A percentile compares a stretch with the other conserved stretches of the same genome.
Evolutionary conservation across 1,140 invertebrate species (phyloP).

Genomic region (Drosophila serrata): DNA sequence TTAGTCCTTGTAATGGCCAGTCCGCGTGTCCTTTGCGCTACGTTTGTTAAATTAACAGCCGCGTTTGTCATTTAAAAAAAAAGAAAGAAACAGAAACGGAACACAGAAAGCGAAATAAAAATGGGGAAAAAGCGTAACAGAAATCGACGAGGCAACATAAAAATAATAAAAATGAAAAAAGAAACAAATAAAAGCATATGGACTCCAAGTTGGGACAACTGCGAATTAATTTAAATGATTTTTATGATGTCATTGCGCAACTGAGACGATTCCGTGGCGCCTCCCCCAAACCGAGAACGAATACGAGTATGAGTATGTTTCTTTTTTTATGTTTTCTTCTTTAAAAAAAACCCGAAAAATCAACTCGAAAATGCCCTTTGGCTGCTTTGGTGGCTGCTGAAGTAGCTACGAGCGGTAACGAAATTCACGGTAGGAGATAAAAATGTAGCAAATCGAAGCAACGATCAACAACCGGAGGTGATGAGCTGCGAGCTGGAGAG

Average conservation of each 20-base stretch:
- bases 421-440: constrained; percentile 84
- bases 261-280: constrained; percentile 63
- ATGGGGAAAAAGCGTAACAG: constrained; percentile 36
- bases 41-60: constrained; percentile 79
- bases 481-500: constrained; percentile 39
- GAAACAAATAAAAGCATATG: constrained; percentile 83
- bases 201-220: constrained; percentile 56
- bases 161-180: constrained; percentile 52
- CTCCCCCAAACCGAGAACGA: constrained; percentile 17
- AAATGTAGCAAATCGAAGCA: constrained; percentile 82
- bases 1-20: constrained; percentile 83
- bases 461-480: constrained; percentile 81
- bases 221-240: constrained; percentile 84
- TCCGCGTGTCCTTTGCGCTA: constrained; percentile 59
- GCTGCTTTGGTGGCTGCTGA: constrained; percentile 47
- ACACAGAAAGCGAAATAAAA: constrained; percentile 7
- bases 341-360: constrained; percentile 48
- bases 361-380: constrained; percentile 60
- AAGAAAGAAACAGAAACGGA: constrained; percentile 11
- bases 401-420: constrained; percentile 80
- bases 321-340: not conserved
- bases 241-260: constrained; percentile 83
- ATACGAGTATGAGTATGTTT: constrained; percentile 7
- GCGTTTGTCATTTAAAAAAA: constrained; percentile 71
- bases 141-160: constrained; percentile 67